A percentile compares a stretch with the other conserved stretches of the same genome.
Evolutionary conservation across 2,888 invertebrate genomes (phyloP).

Genomic region (Troglohyphantes excavatus): DNA sequence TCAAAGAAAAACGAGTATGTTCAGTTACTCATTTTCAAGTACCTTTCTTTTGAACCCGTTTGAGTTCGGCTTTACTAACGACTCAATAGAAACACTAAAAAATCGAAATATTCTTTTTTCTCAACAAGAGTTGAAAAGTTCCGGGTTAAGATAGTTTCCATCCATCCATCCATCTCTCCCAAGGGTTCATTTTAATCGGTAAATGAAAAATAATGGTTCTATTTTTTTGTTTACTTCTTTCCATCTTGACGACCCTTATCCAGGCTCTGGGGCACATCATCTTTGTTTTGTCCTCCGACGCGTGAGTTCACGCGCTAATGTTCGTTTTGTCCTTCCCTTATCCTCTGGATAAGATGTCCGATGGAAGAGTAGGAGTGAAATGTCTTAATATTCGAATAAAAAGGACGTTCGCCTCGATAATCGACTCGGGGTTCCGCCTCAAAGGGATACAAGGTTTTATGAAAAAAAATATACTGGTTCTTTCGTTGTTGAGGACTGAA

Average conservation of each 20-base stretch:
- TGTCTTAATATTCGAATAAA: constrained; percentile 48
- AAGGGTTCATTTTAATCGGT: constrained; percentile 29
- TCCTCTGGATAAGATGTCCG: constrained; percentile 34
- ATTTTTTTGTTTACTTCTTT: constrained; percentile 27
- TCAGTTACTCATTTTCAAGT: no score
- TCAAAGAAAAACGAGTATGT: no score
- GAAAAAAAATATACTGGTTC: no score
- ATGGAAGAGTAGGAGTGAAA: background rate
- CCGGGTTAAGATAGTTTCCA: background rate
- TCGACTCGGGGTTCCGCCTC: background rate
- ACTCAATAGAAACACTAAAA: no score
- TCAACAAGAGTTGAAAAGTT: no score
- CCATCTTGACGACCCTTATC: no score
- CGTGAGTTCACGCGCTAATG: constrained; percentile 68
- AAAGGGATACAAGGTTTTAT: background rate
- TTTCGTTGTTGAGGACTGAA: no score
- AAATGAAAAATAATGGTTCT: constrained; percentile 52
- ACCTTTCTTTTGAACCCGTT: no score
- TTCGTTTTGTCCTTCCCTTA: constrained; percentile 60
- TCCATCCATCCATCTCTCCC: background rate
- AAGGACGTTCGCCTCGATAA: constrained; percentile 23
- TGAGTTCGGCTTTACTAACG: no score
- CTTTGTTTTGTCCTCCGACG: constrained; percentile 53
- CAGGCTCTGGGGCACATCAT: constrained; percentile 25
- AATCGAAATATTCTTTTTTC: no score